Base-by-base conservation (phyloP, 1,140 invertebrate species). In the Metaphire vulgaris region DNA sequence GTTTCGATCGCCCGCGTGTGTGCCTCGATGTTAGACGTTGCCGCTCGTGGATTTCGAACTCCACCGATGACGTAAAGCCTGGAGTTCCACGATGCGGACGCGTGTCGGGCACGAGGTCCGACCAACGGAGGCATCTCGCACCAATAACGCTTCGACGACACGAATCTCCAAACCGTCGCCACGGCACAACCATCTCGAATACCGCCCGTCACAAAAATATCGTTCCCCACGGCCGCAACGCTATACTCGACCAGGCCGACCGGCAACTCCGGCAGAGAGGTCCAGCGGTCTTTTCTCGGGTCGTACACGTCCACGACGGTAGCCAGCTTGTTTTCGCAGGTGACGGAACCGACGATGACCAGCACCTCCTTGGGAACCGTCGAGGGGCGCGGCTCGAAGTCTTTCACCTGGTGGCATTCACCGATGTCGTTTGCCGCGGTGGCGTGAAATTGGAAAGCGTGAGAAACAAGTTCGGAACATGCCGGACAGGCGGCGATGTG, bases 281-380 rank as follows among this genome's bases (percentile, higher is more conserved):
- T 78, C 85, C 85, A 86, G 34, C 80, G 81, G 70, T 83, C 81
- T 76, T 84, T 85, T 66, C 81, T 78, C 12, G 81, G 81, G 68
- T 85, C 83, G 74, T 81, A 86, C 82, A 84, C 84, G 75, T 85
- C 84, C 28, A 85, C 81, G 1, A 79, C 21, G 6, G 41, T 56
- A 12, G 56, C 30, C 28, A 31, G 32, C 6, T 56, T 56, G 28
- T 64, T 34, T 14, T 31, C 28, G 29, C 28, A 68, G 75, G 79
- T 29, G 79, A 81, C 31, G 66, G 69, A 1, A 33, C 84, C 82
- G 21, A 86, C 77, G 12, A 83, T 80, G 0, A 84, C 83, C 56
- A 85, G 76, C 15, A 84, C 83, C 65, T 86, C 83, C 72, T 84
- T 86, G 33, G 85, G 83, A 31, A 86, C 81, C 2, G 85, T 86